Percentiles rank a stretch among this genome's conserved stretches.
These are phyloP conservation scores for Apodemus agrarius DNA, from an alignment of 2,797 vertebrate genomes.

Conservation along the genomic window DNA sequence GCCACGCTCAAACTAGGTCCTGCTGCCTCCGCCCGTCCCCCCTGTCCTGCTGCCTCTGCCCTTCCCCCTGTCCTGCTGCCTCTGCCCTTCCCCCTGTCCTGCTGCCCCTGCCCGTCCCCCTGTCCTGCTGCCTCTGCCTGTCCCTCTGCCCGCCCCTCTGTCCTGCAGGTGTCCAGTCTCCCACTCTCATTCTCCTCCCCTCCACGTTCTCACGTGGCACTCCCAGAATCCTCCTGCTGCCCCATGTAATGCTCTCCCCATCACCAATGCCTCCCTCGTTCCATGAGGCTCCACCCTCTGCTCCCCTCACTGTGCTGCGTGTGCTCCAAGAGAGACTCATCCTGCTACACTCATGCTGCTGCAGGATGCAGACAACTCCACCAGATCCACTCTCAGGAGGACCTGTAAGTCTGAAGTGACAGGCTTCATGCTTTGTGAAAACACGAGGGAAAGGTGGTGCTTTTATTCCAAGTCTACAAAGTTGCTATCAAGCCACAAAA, in stretches of 20 bases:
- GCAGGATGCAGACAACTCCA: accelerated
- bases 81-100: background rate
- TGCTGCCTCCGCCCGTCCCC: background rate
- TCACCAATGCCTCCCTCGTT: background rate
- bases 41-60: background rate
- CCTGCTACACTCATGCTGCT: background rate
- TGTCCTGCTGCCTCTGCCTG: no score
- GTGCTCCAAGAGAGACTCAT: background rate
- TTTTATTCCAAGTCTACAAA: slow-evolving; percentile 15
- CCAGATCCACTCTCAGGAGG: background rate
- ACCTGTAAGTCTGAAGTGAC: background rate
- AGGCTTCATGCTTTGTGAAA: background rate
- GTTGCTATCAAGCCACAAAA: background rate
- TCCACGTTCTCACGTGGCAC: background rate
- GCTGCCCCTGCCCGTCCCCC: background rate
- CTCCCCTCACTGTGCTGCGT: background rate
- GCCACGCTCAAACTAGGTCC: background rate
- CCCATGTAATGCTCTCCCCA: background rate
- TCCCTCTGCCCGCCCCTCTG: background rate
- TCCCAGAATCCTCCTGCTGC: background rate
- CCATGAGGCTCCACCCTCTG: background rate
- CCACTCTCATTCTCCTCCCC: background rate
- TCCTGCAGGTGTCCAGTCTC: background rate
- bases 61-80: no score
- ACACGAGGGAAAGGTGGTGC: background rate